Percentiles rank a stretch among this genome's conserved stretches.
phyloP scores from a whole-genome alignment of 2,797 vertebrate genomes.

The Hypotaenidia philippensis region DNA sequence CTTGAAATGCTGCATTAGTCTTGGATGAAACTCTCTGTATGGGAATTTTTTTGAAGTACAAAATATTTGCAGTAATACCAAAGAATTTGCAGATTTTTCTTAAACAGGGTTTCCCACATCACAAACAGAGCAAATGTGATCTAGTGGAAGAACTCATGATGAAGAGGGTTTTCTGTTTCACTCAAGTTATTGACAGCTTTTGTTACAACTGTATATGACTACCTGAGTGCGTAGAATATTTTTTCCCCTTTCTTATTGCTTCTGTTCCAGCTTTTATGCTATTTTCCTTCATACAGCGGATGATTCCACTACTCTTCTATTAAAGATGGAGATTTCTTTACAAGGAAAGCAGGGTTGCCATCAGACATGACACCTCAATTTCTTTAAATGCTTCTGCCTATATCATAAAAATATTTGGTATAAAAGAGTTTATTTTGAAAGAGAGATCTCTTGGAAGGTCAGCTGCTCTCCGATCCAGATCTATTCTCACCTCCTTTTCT shows the following conservation, averaged over 20 bases:
- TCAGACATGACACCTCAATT: neutral
- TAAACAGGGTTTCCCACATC: neutral
- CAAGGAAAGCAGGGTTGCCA: neutral
- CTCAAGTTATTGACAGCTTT: slow-evolving; percentile 8
- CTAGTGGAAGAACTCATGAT: neutral
- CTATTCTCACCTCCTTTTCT: neutral
- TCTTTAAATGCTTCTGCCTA: neutral
- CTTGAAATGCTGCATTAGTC: neutral
- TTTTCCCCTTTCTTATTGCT: neutral
- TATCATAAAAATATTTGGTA: neutral
- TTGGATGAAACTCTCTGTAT: neutral
- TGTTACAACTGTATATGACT: neutral
- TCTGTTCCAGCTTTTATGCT: neutral
- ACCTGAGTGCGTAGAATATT: neutral
- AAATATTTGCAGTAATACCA: neutral
- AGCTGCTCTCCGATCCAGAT: neutral
- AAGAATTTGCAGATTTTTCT: neutral
- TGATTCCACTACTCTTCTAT: neutral
- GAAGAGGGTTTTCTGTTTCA: neutral
- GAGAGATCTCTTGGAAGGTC: neutral
- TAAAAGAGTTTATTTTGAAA: neutral
- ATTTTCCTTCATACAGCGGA: neutral
- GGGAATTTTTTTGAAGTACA: neutral
- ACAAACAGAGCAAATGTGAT: neutral
- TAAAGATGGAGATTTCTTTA: neutral